These are phyloP conservation scores for Brenthis hecate DNA, from an alignment of 2,888 invertebrate species.

Conservation along the genomic window DNA sequence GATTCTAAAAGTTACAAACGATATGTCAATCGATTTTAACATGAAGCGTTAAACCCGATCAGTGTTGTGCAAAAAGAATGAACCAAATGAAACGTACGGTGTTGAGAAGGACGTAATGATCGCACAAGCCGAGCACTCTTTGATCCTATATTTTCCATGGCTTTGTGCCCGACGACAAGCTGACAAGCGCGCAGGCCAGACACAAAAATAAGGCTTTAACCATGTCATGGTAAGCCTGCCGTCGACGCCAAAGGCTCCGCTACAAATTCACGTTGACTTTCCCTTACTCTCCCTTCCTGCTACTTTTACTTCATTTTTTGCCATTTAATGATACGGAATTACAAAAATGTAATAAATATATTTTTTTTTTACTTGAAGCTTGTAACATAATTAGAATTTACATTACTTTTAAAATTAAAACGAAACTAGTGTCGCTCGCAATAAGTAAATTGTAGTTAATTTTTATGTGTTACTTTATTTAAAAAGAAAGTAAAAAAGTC, in stretches of 20 bases:
- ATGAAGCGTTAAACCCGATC: slow-evolving; percentile 27
- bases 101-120: slow-evolving; percentile 52
- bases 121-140: slow-evolving; percentile 66
- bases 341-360: neutral
- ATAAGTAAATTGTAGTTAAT: no score
- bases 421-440: no score
- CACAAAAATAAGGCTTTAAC: slow-evolving; percentile 82
- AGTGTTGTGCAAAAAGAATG: slow-evolving; percentile 15
- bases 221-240: slow-evolving; percentile 81
- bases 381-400: no score
- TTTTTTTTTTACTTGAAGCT: neutral
- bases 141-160: slow-evolving; percentile 81
- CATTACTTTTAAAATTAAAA: no score
- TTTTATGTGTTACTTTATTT: no score
- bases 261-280: slow-evolving; percentile 78
- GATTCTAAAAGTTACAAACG: slow-evolving; percentile 10
- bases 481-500: neutral
- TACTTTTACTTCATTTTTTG: slow-evolving; percentile 33
- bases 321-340: slow-evolving; percentile 10
- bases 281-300: slow-evolving; percentile 53
- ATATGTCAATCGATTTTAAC: slow-evolving; percentile 27
- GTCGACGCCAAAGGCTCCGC: slow-evolving; percentile 79
- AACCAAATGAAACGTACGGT: slow-evolving; percentile 26
- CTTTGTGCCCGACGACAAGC: slow-evolving; percentile 76
- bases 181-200: slow-evolving; percentile 80